Base-by-base conservation (phyloP, 2,888 invertebrate genomes). In the Frankliniella fusca region DNA sequence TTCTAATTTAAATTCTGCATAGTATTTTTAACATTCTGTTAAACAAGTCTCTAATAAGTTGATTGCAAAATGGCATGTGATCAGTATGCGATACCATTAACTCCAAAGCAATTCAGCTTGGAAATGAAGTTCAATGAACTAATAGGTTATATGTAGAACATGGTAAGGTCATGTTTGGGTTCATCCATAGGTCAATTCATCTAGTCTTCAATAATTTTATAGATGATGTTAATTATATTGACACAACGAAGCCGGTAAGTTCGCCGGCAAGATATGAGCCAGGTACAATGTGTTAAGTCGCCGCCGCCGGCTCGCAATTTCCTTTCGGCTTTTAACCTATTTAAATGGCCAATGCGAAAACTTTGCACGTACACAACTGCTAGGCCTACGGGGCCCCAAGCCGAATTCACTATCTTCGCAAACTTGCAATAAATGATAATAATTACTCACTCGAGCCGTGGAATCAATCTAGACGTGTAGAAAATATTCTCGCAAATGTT, bases 151-250 rank as follows among this genome's bases (percentile, higher is more conserved):
- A 76, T 27, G 70, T 76, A 27, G 70, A 76, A 76, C 70, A 76
- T 76, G 70, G 70, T 76, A 76, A 76, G 70, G 70, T 76, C 70
- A 76, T 76, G 70, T 76, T 76, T 76, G 70, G 70, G 70, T 76
- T 76, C 70, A 76, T 23, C 70, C 70, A 23, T 76, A 76, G 70
- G 70, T 76, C 70, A 76, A 76, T 76, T 12, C 10, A 76, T 27
- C 5, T 23, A 27, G 12, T 9, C 9, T 23, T 10, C 23, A 9
- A 76, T 76, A 9, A 76, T 23, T 76, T 76, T 12, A 76, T 27
- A 23, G 12, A 12, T 27, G 3, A 27, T 23, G 8, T 9, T 12
- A 12, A 76, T 12, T 10, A 0, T 20, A 23, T 27, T 23, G 12
- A 10, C 12, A 10, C 8, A 76, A 1, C 12, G 27, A 10, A 27